Conservation (phyloP, 1,140 invertebrate species). For the Spodoptera litura region DNA sequence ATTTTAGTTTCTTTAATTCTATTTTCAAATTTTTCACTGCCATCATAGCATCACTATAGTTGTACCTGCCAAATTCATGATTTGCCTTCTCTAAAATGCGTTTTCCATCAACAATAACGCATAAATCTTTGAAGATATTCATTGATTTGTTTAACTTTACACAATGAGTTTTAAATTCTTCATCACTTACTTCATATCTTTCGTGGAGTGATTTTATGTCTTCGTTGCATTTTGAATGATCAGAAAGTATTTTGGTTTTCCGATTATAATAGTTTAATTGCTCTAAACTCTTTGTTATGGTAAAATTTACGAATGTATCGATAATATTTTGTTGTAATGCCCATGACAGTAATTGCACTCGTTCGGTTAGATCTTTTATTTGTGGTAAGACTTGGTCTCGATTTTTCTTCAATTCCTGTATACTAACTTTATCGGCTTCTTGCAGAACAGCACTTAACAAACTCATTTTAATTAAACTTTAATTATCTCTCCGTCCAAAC, state of each 20-base stretch:
- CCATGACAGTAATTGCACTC: conserved; percentile 75
- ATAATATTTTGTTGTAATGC: conserved; percentile 76
- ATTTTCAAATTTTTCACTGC: conserved; percentile 66
- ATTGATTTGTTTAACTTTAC: conserved; percentile 66
- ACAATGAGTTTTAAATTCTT: conserved; percentile 66
- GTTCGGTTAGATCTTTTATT: conserved; percentile 73
- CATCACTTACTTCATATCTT: conserved; percentile 59
- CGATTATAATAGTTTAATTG: conserved; percentile 78
- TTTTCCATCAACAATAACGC: conserved; percentile 69
- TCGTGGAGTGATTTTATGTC: conserved; percentile 60
- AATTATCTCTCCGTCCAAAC: not conserved
- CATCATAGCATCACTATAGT: conserved; percentile 74
- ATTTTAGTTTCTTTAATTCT: conserved; percentile 65
- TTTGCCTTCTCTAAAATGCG: conserved; percentile 66
- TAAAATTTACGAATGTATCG: conserved; percentile 74
- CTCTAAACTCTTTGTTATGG: conserved; percentile 75
- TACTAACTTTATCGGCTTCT: conserved; percentile 66
- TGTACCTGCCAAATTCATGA: conserved; percentile 72
- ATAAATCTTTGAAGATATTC: conserved; percentile 65
- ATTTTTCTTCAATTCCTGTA: conserved; percentile 68
- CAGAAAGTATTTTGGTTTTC: conserved; percentile 68
- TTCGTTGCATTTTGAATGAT: conserved; percentile 62
- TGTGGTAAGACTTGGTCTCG: conserved; percentile 65
- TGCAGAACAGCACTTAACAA: conserved; percentile 70
- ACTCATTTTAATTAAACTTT: conserved; percentile 63